phyloP scores from a whole-genome alignment of 2,797 vertebrate genomes.

The Notolepis coatsorum region DNA sequence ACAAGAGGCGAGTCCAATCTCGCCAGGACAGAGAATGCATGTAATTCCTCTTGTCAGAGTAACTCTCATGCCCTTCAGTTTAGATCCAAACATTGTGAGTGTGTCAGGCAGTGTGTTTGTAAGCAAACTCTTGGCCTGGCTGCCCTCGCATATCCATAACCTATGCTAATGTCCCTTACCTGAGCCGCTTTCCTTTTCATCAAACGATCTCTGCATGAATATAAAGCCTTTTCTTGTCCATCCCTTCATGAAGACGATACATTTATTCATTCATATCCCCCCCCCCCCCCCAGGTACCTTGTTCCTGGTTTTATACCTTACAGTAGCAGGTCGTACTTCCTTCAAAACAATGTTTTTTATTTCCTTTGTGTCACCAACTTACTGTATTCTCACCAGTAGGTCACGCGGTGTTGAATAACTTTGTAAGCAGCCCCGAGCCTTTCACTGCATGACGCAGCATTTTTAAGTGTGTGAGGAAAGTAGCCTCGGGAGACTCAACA shows the following conservation, averaged over 20 bases:
- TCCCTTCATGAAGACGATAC: constrained; percentile 1
- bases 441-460: constrained; percentile 39
- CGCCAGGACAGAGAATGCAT: constrained; percentile 47
- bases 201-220: background rate
- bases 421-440: constrained; percentile 45
- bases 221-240: too few species aligned
- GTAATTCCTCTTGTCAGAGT: constrained; percentile 54
- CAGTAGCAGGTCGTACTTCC: background rate
- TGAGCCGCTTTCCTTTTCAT: background rate
- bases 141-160: constrained; percentile 5
- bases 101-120: constrained; percentile 20
- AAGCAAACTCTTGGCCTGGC: constrained; percentile 24
- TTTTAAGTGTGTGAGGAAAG: constrained; percentile 34
- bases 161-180: constrained; percentile 19
- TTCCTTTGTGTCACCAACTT: constrained; percentile 7
- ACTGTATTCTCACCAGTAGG: constrained; percentile 3
- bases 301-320: background rate
- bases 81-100: constrained; percentile 36
- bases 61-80: constrained; percentile 56
- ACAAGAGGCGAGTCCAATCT: constrained; percentile 56
- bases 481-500: background rate
- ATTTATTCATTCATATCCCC: constrained; percentile 11
- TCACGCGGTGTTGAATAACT: constrained; percentile 29
- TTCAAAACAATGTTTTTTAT: background rate
- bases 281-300: constrained; percentile 13